These are phyloP conservation scores for Taurulus bubalis DNA, from an alignment of 2,113 vertebrate genomes.

Conservation along the genomic window DNA sequence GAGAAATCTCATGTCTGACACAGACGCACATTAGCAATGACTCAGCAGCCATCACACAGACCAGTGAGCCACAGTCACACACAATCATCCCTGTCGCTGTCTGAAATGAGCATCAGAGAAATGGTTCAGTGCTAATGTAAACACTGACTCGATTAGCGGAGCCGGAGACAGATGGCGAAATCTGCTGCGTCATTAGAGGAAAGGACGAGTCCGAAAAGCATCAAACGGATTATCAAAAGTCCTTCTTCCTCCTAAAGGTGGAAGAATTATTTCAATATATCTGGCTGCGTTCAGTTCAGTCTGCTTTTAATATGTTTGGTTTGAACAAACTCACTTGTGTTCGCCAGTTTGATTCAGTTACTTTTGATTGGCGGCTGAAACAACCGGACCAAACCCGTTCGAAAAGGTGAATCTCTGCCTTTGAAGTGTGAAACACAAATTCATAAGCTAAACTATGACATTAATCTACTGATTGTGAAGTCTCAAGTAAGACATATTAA, in stretches of 20 bases:
- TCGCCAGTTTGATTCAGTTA: neutral
- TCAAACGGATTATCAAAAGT: neutral
- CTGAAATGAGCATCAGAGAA: constrained; percentile 56
- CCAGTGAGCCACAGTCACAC: constrained; percentile 38
- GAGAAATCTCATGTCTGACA: constrained; percentile 45
- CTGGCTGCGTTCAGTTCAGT: neutral
- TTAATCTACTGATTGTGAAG: neutral
- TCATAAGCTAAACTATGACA: neutral
- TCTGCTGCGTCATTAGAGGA: constrained; percentile 23
- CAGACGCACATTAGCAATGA: constrained; percentile 51
- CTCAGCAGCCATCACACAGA: constrained; percentile 58
- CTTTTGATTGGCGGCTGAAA: too few species aligned
- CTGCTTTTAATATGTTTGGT: neutral
- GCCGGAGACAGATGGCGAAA: constrained; percentile 17
- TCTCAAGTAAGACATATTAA: neutral
- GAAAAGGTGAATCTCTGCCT: neutral
- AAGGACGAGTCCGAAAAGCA: neutral
- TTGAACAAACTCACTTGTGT: neutral
- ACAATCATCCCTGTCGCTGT: constrained; percentile 15
- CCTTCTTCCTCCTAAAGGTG: neutral
- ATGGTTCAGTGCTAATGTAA: constrained; percentile 36
- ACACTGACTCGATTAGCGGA: constrained; percentile 39
- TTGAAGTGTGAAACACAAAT: neutral
- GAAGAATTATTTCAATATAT: neutral
- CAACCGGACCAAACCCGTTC: neutral